Evolutionary conservation across 2,113 vertebrate genomes (phyloP).

Genomic region (Azemiops feae): DNA sequence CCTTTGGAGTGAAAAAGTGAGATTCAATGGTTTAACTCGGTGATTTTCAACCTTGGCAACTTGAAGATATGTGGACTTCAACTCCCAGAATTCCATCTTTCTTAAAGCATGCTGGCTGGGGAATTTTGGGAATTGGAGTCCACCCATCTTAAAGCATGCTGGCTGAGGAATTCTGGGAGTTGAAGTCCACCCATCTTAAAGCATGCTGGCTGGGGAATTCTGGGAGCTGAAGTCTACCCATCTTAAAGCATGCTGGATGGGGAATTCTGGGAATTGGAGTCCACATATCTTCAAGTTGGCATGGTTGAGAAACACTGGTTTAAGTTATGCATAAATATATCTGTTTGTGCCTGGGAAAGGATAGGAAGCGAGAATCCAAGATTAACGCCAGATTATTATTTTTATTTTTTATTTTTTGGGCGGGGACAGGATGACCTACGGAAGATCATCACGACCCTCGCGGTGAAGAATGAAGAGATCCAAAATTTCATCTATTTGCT

Average conservation of each 20-base stretch:
- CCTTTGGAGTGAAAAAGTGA: not conserved
- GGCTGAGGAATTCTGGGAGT: too few relatives aligned
- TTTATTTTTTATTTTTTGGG: not conserved
- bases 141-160: too few relatives aligned
- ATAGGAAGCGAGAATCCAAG: not conserved
- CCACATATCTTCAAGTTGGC: not conserved
- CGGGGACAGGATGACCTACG: slow-evolving; percentile 79
- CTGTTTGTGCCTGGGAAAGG: not conserved
- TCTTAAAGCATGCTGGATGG: too few relatives aligned
- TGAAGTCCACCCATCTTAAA: too few relatives aligned
- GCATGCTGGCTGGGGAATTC: too few relatives aligned
- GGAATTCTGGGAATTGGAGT: not conserved
- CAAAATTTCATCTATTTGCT: slow-evolving; percentile 89
- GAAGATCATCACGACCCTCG: slow-evolving; percentile 89
- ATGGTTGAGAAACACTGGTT: not conserved
- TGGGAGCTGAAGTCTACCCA: too few relatives aligned
- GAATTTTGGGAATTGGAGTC: too few relatives aligned
- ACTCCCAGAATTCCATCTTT: too few relatives aligned
- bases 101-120: too few relatives aligned
- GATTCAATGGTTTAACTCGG: not conserved
- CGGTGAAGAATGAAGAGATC: slow-evolving; percentile 93
- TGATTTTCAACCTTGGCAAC: too few relatives aligned
- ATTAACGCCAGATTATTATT: not conserved
- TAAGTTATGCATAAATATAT: not conserved
- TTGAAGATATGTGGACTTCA: too few relatives aligned